Base-by-base conservation (phyloP, 2,113 vertebrate genomes). In the Aspiorhynchus laticeps region DNA sequence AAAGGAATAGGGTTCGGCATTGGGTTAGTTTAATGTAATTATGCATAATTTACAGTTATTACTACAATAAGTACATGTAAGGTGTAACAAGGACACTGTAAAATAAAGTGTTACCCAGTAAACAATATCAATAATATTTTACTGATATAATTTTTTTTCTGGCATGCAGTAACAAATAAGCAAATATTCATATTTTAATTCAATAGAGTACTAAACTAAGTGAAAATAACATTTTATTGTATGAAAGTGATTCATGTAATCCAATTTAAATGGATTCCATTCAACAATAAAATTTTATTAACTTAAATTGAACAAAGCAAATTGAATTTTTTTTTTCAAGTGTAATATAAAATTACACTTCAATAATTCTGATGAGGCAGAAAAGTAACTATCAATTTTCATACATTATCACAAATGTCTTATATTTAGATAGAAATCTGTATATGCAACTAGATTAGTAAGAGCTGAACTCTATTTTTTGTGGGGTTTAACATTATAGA, bases 391-490 rank as follows among this genome's bases (percentile, higher is more conserved):
- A 8, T 79, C 9, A 14, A 10, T 59, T 79, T 80, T 38, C 19
- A 12, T 33, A 36, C 4, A 59, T 56, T 78, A 21, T 51, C 26
- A 56, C 21, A 14, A 80, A 63, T 63, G 36, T 61, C 38, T 80
- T 33, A 48, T 21, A 5, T 65, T 82, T 67, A 82, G 36, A 7
- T 15, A 61, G 6, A 80, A 63, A 83, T 83, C 61, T 82, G 59
- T 48, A 67, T 33, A 69, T 82, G 61, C 61, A 82, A 48, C 41
- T 48, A 82, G 6, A 65, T 43, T 76, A 12, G 53, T 17, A 3
- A 86, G n/a, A 86, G 8, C 28, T 65, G 43, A 79, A 41, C 17
- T 83, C 63, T 59, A 78, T 77, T 24, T 17, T 15, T 82, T 82
- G 26, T 69, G 61, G 0, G 26, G 36, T 26, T 53, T 63, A 83